Evolutionary conservation across 1,140 invertebrate species (phyloP), one percentile per base, ranked within the genome.

Genomic region (Thalassaphorura encarpata): DNA sequence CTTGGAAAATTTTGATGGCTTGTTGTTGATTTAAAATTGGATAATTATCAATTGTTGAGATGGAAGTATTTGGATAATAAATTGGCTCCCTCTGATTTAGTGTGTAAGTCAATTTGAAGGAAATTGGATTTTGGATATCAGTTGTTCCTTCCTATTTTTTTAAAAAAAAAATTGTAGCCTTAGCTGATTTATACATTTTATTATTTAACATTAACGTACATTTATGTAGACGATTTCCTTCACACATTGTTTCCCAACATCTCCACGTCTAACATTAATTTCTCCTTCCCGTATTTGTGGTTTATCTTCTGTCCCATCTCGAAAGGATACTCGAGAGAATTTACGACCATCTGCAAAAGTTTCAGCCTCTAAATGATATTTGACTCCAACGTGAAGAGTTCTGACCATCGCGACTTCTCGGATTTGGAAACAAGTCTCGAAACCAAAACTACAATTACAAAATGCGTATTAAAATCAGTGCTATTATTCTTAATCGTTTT

Each of bases 21-120:
- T 86, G 81, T 58, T 87, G 86, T 61, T 89, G 83, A 72, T 95
- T 92, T 15, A 95, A 71, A 49, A 95, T 91, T 0, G 92, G 90
- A 62, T 84, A 87, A 36, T 82, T 76, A 53, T 84, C 83, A 23
- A 93, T 81, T 27, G 84, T 79, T 0, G 83, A 82, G 5, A 89
- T 66, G 0, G 72, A 70, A 0, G 66, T 66, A 1, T 75, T 73
- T 66, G 76, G 78, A 13, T 23, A 39, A 43, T 60, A 65, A 28
- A 71, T 68, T 0, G 81, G 84, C 23, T 81, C 75, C 27, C 77
- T 75, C 67, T 91, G 84, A 18, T 83, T 77, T 50, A 96, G 72
- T 3, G 80, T 82, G 67, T 92, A 95, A 36, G 84, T 87, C 11
- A 95, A 73, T 58, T 83, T 79, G 67, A 97, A 92, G 69, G 82